Percentiles rank a stretch among this genome's conserved stretches.
Evolutionary conservation across 2,797 vertebrate genomes (phyloP).

Genomic region (Phylloscopus collybita): DNA sequence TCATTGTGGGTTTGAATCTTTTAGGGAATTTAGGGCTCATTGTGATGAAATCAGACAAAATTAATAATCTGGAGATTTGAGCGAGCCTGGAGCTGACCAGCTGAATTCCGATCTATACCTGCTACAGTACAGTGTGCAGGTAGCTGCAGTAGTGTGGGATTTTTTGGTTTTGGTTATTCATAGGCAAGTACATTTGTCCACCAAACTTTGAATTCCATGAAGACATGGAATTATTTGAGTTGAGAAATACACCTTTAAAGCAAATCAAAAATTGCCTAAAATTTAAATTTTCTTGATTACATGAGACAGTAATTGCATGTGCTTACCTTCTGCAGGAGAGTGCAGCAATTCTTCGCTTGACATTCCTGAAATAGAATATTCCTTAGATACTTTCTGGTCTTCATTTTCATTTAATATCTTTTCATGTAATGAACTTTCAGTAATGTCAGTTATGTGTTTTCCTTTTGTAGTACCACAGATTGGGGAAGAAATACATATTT

Average conservation of each 20-base stretch:
- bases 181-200: background rate
- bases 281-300: background rate
- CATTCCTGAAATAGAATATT: slow-evolving; percentile 2
- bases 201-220: background rate
- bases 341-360: slow-evolving; percentile 58
- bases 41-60: background rate
- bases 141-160: fast-evolving
- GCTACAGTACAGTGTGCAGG: background rate
- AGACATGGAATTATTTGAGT: background rate
- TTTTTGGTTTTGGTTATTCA: background rate
- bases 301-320: background rate
- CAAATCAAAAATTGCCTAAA: background rate
- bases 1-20: background rate
- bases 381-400: slow-evolving; percentile 75
- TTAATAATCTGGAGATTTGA: background rate
- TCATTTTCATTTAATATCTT: slow-evolving; percentile 14
- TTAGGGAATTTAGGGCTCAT: background rate
- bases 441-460: slow-evolving; percentile 25
- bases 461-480: background rate
- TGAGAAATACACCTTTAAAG: background rate
- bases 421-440: slow-evolving; percentile 54
- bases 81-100: background rate
- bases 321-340: slow-evolving; percentile 67
- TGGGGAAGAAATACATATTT: slow-evolving; percentile 16
- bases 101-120: background rate